Evolutionary conservation across 2,113 vertebrate genomes (phyloP), one percentile per base, ranked within the genome.

Genomic region (Nothobranchius furzeri): DNA sequence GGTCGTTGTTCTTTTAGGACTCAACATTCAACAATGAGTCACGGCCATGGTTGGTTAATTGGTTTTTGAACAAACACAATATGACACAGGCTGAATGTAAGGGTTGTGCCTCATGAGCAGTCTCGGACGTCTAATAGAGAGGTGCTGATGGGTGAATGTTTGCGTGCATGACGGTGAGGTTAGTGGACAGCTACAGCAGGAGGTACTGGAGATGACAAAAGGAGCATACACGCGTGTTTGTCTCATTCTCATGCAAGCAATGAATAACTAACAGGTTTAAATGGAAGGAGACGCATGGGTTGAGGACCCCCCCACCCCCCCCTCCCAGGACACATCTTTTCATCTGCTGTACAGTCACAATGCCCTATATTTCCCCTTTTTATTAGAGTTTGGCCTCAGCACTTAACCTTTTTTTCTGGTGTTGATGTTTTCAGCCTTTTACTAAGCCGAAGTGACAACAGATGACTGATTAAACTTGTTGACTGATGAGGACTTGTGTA

Each of bases 401-500:
- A 43, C 25, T 68, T 69, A 78, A 87, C 60, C 64, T 47, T 15
- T 70, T 62, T 42, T 56, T 46, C 40, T 64, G 25, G 35, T 48
- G 78, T 74, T 65, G 55, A 65, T 43, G 49, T 73, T 53, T 37
- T 76, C 14, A 9, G 30, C 20, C 64, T 74, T 73, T 30, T 55
- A 59, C 57, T 56, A 46, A 35, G n/a, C 60, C 48, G 59, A 20
- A 46, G 42, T 56, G 60, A 45, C 60, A 63, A 43, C 64, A 62
- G 12, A 47, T 60, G 68, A 76, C 68, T 70, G 65, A 79, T 70
- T 64, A 35, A 76, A 55, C 48, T 74, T 73, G 85, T 76, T 76
- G 71, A 85, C 64, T 60, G 70, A 50, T 14, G 1, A 48, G 24
- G 46, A 59, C 82, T 85, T 87, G 83, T 87, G 64, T 67, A 25